Percentiles rank a stretch among this genome's conserved stretches.
These are phyloP conservation scores for Microctenopoma steveboyesi DNA, from an alignment of 2,797 vertebrate genomes.

Conservation along the genomic window DNA sequence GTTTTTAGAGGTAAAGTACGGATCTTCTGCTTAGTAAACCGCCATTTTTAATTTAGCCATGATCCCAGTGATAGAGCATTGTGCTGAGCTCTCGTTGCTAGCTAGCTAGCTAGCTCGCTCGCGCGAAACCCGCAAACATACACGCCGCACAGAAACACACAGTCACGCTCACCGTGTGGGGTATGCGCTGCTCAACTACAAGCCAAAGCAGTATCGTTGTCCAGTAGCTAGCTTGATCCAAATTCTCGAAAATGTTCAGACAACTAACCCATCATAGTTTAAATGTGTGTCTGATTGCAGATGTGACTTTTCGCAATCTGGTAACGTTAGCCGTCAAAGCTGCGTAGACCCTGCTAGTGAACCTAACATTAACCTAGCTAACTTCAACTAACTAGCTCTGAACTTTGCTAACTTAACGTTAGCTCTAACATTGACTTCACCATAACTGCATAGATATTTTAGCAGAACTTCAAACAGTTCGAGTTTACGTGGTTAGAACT, in stretches of 20 bases:
- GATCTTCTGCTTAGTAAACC: slow-evolving; percentile 82
- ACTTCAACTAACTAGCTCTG: slow-evolving; percentile 46
- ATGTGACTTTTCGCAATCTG: slow-evolving; percentile 51
- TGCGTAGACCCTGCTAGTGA: slow-evolving; percentile 41
- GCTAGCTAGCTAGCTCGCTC: slow-evolving; percentile 62
- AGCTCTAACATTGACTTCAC: slow-evolving; percentile 19
- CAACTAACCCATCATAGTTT: slow-evolving; percentile 10
- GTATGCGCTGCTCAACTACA: slow-evolving; percentile 39
- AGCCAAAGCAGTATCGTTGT: slow-evolving; percentile 13
- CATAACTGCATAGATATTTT: slow-evolving; percentile 9
- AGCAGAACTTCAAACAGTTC: neutral
- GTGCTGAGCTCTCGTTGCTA: slow-evolving; percentile 68
- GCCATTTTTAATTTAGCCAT: slow-evolving; percentile 88
- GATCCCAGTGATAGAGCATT: slow-evolving; percentile 79
- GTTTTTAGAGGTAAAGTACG: slow-evolving; percentile 67
- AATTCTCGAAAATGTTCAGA: neutral
- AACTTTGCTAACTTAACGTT: slow-evolving; percentile 47
- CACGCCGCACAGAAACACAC: slow-evolving; percentile 25
- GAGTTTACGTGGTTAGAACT: neutral
- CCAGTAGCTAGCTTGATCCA: neutral
- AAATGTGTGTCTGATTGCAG: slow-evolving; percentile 26
- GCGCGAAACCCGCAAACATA: slow-evolving; percentile 62
- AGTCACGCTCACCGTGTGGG: slow-evolving; percentile 44
- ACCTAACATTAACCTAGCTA: slow-evolving; percentile 22
- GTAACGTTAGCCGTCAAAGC: slow-evolving; percentile 51